Base-by-base conservation (phyloP, 2,888 invertebrate species). In the Biston stratarius region DNA sequence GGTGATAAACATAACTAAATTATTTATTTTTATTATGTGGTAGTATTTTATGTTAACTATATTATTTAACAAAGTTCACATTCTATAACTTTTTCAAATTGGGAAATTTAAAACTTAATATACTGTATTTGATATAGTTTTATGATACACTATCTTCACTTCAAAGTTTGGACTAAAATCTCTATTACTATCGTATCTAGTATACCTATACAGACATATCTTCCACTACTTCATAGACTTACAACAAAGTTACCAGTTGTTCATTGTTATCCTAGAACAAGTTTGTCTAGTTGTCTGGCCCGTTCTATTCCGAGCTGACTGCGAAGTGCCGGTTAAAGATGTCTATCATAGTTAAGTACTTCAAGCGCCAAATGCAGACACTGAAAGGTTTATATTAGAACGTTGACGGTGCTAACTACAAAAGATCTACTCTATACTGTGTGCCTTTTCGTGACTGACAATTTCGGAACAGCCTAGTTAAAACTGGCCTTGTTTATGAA, bases 231-330 rank as follows among this genome's bases (percentile, higher is more conserved):
- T 52, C 14, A 33, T 48, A 57, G 51, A 53, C 52, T 59, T 44
- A 34, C 57, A 47, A 49, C 67, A 59, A 62, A 67, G 59, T 67
- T 67, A 10, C 58, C 42, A 53, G 47, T 62, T 44, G 62, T 58
- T 45, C 53, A 56, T 58, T 67, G 67, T 67, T 61, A 56, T 55
- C 42, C 49, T n/a, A 40, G 53, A 63, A 59, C 67, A 60, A 63
- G 67, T 67, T 67, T 56, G 67, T 45, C 58, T 55, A 51, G 63
- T 61, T 53, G 36, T 45, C 52, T 47, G 36, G 60, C 47, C 47
- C 48, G 58, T 42, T 42, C 61, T 61, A 61, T 61, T 61, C 56
- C 36, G 44, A 34, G 58, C 53, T 44, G 51, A 38, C 36, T 51
- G 52, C 42, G 42, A 40, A 51, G 45, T 33, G 48, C 57, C 55